phyloP scores from a whole-genome alignment of 1,140 invertebrate species.

The Aporrectodea caliginosa region DNA sequence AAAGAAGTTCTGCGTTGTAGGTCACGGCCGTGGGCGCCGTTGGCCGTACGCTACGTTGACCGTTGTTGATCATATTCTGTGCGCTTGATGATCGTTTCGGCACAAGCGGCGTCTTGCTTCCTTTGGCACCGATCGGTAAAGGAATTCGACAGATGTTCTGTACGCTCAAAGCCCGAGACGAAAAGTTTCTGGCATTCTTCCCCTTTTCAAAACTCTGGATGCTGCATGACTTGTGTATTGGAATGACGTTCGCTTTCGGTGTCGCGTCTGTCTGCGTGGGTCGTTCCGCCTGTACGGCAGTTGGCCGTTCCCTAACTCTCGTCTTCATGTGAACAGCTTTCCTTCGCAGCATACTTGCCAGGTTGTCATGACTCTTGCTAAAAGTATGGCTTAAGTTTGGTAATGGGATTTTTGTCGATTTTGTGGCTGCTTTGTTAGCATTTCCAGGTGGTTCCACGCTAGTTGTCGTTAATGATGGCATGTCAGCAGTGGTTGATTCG shows the following conservation, averaged over 20 bases:
- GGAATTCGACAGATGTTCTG: slow-evolving; percentile 33
- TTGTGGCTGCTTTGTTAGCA: no score
- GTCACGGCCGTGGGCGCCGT: slow-evolving; percentile 52
- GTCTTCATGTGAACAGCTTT: background rate
- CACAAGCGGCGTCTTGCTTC: background rate
- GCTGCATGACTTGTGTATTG: background rate
- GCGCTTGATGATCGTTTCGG: slow-evolving; percentile 51
- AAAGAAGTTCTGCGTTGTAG: slow-evolving; percentile 54
- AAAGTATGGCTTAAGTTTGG: background rate
- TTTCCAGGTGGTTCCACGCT: no score
- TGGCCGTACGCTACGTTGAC: slow-evolving; percentile 3
- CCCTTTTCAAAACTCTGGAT: background rate
- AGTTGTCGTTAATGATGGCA: no score
- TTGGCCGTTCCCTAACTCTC: background rate
- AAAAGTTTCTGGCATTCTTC: background rate
- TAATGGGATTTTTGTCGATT: background rate
- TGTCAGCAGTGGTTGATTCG: no score
- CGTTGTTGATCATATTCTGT: slow-evolving; percentile 45
- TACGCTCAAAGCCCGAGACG: slow-evolving; percentile 21
- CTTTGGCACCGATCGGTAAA: background rate
- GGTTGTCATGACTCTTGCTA: background rate
- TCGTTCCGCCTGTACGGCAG: no score
- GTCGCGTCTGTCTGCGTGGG: no score
- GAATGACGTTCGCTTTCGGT: background rate
- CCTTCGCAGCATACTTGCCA: background rate